A percentile compares a stretch with the other conserved stretches of the same genome.
These are phyloP conservation scores for Antheraea yamamai DNA, from an alignment of 2,888 invertebrate species.

Conservation along the genomic window DNA sequence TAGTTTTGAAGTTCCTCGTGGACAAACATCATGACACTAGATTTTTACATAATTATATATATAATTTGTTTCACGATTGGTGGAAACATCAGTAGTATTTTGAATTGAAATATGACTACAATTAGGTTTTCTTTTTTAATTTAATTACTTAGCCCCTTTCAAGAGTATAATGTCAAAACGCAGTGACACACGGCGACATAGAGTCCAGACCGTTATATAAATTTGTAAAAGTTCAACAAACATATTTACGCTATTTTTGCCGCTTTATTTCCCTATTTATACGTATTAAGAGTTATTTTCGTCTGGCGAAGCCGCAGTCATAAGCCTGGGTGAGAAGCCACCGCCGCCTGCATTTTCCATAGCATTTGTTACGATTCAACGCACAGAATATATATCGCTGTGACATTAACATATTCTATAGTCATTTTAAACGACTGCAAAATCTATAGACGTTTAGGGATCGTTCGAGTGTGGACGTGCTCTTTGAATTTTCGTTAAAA, in stretches of 20 bases:
- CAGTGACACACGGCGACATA: slow-evolving; percentile 1
- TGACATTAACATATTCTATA: slow-evolving; percentile 47
- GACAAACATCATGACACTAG: too few species aligned
- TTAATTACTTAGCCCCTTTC: neutral
- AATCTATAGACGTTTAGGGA: neutral
- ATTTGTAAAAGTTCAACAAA: neutral
- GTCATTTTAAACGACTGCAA: slow-evolving; percentile 27
- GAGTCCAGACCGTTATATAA: neutral
- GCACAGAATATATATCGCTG: slow-evolving; percentile 54
- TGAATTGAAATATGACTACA: neutral
- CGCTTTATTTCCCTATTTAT: neutral
- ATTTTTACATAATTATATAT: too few species aligned
- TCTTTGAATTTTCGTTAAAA: neutral
- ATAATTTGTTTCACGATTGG: too few species aligned
- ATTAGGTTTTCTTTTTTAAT: neutral
- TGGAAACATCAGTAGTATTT: neutral
- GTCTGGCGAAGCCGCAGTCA: neutral
- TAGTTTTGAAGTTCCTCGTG: too few species aligned
- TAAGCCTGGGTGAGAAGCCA: slow-evolving; percentile 34
- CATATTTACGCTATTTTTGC: neutral
- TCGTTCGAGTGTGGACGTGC: neutral
- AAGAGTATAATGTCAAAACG: neutral
- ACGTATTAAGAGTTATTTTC: neutral
- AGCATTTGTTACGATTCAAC: slow-evolving; percentile 55
- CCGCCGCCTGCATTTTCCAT: slow-evolving; percentile 59